Conservation (phyloP, 2,113 vertebrate genomes). For the Cyphomyrus plagiostoma region DNA sequence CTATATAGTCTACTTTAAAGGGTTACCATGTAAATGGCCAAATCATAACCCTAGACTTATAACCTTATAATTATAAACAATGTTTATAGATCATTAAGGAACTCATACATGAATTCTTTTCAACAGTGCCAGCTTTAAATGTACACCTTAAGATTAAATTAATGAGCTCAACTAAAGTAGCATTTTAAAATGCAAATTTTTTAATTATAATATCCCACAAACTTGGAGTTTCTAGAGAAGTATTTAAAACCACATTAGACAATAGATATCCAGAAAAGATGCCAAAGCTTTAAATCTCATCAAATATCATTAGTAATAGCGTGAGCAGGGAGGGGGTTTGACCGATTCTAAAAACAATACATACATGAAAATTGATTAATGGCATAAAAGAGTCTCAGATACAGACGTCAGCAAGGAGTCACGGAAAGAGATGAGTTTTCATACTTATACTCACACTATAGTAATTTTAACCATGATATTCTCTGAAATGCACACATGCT, state of each 20-base stretch:
- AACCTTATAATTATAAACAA: background rate
- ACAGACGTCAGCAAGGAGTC: background rate
- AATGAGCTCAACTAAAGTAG: background rate
- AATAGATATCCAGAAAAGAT: background rate
- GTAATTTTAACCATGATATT: background rate
- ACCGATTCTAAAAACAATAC: background rate
- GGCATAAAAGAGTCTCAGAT: background rate
- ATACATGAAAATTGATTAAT: background rate
- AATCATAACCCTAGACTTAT: background rate
- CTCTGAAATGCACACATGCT: background rate
- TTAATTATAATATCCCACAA: background rate
- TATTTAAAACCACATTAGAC: background rate
- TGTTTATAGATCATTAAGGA: background rate
- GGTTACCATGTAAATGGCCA: background rate
- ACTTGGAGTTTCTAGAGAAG: background rate
- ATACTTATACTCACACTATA: background rate
- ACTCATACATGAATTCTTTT: background rate
- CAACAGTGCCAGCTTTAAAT: background rate
- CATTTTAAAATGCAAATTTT: background rate
- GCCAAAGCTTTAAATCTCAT: background rate
- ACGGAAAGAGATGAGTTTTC: background rate
- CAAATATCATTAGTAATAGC: background rate
- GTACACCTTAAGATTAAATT: background rate
- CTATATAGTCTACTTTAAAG: background rate
- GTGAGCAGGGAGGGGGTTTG: background rate